Evolutionary conservation across 2,113 vertebrate species (phyloP), one percentile per base, ranked within the genome.

Genomic region (Mystacornis crossleyi): DNA sequence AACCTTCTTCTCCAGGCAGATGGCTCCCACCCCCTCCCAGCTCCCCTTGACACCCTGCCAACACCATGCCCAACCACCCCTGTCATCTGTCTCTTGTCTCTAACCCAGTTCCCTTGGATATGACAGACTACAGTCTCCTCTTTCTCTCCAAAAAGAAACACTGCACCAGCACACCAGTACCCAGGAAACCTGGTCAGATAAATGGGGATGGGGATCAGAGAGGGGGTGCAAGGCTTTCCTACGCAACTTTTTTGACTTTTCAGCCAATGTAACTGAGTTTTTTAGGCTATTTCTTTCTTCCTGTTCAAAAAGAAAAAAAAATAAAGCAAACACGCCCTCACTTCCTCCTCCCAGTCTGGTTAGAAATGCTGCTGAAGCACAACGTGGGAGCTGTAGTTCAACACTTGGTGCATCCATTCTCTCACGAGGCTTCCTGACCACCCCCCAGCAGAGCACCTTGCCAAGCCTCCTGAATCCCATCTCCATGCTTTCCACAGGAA

Each of bases 31-130:
- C 65, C 61, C 83, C 89, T 84, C 86, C 74, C 65, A 91, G 64
- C 57, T 95, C 83, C 86, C 90, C 91, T 9, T 92, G 95, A 94
- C 95, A 67, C 89, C 60, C 94, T 96, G 95, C 93, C 95, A 95
- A 86, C 94, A 33, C 96, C 80, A 19, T 92, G 93, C 89, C 89
- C 77, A 84, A 6, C 61, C 89, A 91, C 64, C 93, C 94, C 81
- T 94, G 80, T 94, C 95, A 96, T 95, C 86, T 55, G 72, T 62
- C 86, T 94, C 92, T 72, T 85, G 80, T 89, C 34, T 92, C 36
- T 79, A 83, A 93, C 95, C 94, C 69, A 94, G 83, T 91, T 95
- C 93, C 89, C 89, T 92, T 81, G 50, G 72, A 95, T 81, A 95
- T 67, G 95, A 95, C 91, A 97, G 95, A 93, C 94, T 78, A 54